Evolutionary conservation across 2,113 vertebrate genomes (phyloP).

Genomic region (Calidris pugnax): DNA sequence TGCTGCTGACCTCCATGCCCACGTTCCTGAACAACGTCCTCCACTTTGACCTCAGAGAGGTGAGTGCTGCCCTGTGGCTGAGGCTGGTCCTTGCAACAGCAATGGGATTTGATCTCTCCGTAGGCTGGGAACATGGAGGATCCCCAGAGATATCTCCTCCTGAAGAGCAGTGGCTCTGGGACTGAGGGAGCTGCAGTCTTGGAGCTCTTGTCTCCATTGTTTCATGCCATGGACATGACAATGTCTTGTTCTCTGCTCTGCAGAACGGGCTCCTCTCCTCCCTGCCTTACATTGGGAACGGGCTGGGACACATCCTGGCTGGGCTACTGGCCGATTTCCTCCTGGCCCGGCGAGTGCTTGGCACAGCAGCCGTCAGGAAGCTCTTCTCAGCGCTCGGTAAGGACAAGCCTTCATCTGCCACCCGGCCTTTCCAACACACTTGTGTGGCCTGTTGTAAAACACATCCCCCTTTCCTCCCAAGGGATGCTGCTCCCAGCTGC

Average conservation of each 20-base stretch:
- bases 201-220: neutral
- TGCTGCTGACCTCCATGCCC: slow-evolving; percentile 77
- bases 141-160: neutral
- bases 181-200: neutral
- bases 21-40: slow-evolving; percentile 81
- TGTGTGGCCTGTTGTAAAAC: neutral
- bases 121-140: neutral
- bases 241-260: neutral
- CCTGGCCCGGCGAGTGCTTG: slow-evolving; percentile 69
- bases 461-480: neutral
- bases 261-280: slow-evolving; percentile 79
- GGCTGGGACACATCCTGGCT: slow-evolving; percentile 45
- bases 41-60: slow-evolving; percentile 79
- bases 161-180: neutral
- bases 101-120: neutral
- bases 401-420: neutral
- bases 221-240: neutral
- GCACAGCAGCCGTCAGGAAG: slow-evolving; percentile 73
- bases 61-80: neutral
- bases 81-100: neutral
- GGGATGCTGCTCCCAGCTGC: slow-evolving; percentile 66
- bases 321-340: slow-evolving; percentile 75
- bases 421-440: neutral
- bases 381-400: slow-evolving; percentile 78
- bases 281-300: slow-evolving; percentile 74